These are phyloP conservation scores for Cavia aperea DNA, from an alignment of 2,113 vertebrate genomes.

Conservation along the genomic window DNA sequence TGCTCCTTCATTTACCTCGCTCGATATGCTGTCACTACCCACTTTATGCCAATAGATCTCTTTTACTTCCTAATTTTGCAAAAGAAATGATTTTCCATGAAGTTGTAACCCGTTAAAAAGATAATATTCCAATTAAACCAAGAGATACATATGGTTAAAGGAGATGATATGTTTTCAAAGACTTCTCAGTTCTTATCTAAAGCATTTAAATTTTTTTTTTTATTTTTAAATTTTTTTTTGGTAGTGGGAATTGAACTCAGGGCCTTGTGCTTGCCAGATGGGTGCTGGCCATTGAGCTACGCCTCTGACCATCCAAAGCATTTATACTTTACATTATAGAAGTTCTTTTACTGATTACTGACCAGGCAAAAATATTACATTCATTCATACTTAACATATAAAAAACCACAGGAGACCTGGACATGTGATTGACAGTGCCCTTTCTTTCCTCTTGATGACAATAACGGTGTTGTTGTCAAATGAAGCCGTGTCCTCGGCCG, in stretches of 20 bases:
- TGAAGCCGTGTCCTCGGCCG: neutral
- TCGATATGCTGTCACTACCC: neutral
- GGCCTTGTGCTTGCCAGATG: neutral
- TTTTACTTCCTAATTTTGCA: neutral
- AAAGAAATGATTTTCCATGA: neutral
- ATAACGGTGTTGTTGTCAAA: neutral
- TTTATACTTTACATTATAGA: conserved; percentile 1
- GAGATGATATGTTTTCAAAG: neutral
- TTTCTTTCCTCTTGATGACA: neutral
- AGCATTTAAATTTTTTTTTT: neutral
- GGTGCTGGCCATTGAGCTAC: neutral
- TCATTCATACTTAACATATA: neutral
- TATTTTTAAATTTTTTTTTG: neutral
- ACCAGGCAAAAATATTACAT: neutral
- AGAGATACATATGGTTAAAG: neutral
- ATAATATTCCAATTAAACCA: neutral
- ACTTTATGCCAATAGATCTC: neutral
- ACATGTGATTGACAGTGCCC: neutral
- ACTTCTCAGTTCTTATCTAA: conserved; percentile 13
- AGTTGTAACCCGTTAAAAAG: neutral
- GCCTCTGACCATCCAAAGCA: neutral
- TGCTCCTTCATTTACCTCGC: neutral
- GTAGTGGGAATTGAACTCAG: neutral
- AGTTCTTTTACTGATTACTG: neutral
- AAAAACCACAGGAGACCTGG: neutral